These are phyloP conservation scores for Tyrannus savana DNA, from an alignment of 2,113 vertebrate genomes.

Conservation along the genomic window DNA sequence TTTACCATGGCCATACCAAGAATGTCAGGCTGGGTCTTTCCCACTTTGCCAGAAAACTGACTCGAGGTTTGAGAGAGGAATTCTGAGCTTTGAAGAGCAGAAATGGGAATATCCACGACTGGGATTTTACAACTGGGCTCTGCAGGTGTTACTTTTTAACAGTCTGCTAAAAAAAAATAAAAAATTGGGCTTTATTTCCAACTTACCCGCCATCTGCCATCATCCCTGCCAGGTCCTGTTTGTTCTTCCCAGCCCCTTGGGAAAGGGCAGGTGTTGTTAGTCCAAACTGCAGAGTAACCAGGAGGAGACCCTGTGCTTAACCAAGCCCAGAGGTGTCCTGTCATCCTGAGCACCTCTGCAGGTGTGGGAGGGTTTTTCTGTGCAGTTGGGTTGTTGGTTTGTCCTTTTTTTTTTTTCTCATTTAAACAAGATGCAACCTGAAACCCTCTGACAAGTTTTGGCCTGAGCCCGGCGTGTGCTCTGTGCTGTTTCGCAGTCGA, in stretches of 20 bases:
- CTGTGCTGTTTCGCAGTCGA: background rate
- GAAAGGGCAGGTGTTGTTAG: background rate
- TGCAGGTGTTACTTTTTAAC: background rate
- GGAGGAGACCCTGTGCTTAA: background rate
- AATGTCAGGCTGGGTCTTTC: background rate
- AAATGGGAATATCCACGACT: background rate
- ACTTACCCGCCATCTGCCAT: background rate
- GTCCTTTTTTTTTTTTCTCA: background rate
- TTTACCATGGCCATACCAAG: background rate
- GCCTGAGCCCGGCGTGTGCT: conserved; percentile 55
- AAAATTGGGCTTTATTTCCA: background rate
- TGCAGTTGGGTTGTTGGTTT: background rate
- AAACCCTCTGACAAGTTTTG: conserved; percentile 55
- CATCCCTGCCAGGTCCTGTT: background rate
- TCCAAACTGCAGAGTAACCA: background rate
- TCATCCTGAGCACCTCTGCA: background rate
- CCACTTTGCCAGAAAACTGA: background rate
- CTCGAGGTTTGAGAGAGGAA: background rate
- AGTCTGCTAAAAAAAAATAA: background rate
- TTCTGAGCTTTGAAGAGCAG: background rate
- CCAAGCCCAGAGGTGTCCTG: background rate
- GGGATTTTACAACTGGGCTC: background rate
- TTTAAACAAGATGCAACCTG: background rate
- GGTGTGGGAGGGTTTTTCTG: background rate
- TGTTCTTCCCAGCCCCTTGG: background rate